Base-by-base conservation (phyloP, 2,797 vertebrate genomes). In the Periparus ater region DNA sequence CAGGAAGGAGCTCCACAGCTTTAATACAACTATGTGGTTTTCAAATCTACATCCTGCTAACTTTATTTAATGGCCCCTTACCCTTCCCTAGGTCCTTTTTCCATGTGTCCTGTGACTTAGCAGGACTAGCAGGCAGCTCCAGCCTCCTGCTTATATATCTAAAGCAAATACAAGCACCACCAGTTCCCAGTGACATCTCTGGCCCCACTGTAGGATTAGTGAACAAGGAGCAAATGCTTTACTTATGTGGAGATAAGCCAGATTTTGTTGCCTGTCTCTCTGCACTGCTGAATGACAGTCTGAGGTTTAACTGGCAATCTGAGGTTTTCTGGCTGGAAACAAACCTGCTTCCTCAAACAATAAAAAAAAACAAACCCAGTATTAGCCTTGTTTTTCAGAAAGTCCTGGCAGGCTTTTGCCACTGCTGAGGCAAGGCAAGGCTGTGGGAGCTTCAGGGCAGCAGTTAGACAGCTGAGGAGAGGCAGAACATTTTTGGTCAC, bases 301-400 rank as follows among this genome's bases (percentile, higher is more conserved):
- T 75, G 75, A 47, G 54, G 26, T 70, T 68, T 74, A 86, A 67
- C 40, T 81, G 71, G 16, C 38, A 36, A 15, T 10, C 36, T 17
- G n/a, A 78, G 42, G 42, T 65, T 50, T 86, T 90, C 65, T 83
- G 42, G 9, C 34, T 77, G 22, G 48, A 74, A 67, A 36, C n/a
- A 55, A 77, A 47, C 18, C 5, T 75, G 11, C 22, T 66, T 20
- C 30, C 50, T 48, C 61, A n/a, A 91, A 57, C 8, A 40, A 6
- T 11, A 42, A 50, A 10, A 55, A 22, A 20, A 13, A 3, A 7
- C 16, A 2, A 19, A 1, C 2, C 2, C 57, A 70, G n/a, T 4
- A 26, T 44, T 40, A 73, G n/a, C 40, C 25, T 71, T 1, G 0
- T 55, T 60, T 74, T 53, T 55, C 55, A 78, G 65, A 36, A 71